phyloP scores from a whole-genome alignment of 2,797 vertebrate species.

The Erethizon dorsatum region DNA sequence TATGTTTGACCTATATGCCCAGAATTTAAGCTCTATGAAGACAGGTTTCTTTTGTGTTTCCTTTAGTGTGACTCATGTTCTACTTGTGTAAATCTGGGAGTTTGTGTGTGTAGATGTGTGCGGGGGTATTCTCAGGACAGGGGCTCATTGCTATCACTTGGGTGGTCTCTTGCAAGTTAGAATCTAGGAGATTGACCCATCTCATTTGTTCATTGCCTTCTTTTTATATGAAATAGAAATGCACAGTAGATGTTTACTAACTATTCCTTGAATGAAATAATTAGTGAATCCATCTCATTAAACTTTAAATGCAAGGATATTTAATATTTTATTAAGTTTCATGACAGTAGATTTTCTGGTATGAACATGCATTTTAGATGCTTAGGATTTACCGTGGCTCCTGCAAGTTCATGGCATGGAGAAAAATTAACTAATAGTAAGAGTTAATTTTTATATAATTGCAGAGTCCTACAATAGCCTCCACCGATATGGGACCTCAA shows the following conservation, averaged over 20 bases:
- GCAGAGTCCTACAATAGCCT: not conserved
- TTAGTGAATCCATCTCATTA: not conserved
- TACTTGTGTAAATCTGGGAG: not conserved
- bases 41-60: not conserved
- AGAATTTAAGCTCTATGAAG: not conserved
- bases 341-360: not conserved
- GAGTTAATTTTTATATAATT: not conserved
- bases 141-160: not conserved
- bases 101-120: not conserved
- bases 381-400: not conserved
- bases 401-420: not conserved
- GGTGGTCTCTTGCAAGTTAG: not conserved
- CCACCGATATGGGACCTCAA: too few relatives aligned
- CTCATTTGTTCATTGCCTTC: not conserved
- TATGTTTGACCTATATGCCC: not conserved
- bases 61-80: not conserved
- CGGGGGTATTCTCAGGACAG: not conserved
- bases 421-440: not conserved
- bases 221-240: not conserved
- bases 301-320: not conserved
- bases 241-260: not conserved
- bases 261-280: not conserved
- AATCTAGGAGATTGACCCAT: not conserved
- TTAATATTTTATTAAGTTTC: not conserved
- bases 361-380: not conserved